These are phyloP conservation scores for Troglohyphantes excavatus DNA, from an alignment of 2,888 invertebrate genomes.

Conservation along the genomic window DNA sequence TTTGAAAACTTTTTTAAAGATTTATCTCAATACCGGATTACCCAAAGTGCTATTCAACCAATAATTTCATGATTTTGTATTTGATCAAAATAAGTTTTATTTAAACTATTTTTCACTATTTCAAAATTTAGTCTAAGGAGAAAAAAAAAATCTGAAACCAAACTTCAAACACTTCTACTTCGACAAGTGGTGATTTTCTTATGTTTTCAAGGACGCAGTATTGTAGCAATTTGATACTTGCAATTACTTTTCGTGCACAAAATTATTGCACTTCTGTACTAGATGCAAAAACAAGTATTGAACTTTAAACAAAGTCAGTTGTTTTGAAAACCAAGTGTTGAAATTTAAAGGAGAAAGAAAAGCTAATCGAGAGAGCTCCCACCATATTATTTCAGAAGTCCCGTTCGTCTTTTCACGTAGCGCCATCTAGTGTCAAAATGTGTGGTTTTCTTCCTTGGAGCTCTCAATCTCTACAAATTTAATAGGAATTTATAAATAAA, in stretches of 20 bases:
- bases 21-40: too few relatives aligned
- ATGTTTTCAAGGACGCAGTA: constrained; percentile 50
- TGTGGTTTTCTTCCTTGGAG: constrained; percentile 19
- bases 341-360: not conserved
- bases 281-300: not conserved
- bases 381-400: not conserved
- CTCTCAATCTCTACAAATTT: not conserved
- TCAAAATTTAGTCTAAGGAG: too few relatives aligned
- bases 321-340: not conserved
- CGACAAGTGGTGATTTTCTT: not conserved
- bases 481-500: not conserved
- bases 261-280: not conserved
- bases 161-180: constrained; percentile 39
- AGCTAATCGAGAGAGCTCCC: not conserved
- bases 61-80: too few relatives aligned
- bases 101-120: too few relatives aligned
- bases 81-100: too few relatives aligned
- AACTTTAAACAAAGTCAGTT: not conserved
- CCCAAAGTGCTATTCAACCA: too few relatives aligned
- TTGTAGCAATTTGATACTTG: not conserved
- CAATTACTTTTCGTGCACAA: not conserved
- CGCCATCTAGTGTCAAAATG: constrained; percentile 49
- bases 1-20: too few relatives aligned
- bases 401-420: constrained; percentile 46
- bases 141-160: not conserved